Conservation (phyloP, 2,797 vertebrate genomes). For the Calcarius lapponicus region DNA sequence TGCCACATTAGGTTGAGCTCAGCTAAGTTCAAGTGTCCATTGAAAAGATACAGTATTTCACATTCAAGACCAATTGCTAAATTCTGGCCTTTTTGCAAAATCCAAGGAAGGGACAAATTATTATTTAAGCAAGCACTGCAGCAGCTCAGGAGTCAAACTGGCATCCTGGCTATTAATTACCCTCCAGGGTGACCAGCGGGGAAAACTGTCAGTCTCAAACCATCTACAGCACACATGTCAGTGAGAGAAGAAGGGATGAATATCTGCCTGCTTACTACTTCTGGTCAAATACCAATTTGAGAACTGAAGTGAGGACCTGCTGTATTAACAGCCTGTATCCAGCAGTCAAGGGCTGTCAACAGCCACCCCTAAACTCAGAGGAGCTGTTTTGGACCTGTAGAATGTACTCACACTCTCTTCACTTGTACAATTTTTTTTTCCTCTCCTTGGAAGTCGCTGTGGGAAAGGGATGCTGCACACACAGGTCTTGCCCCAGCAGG, state of each 20-base stretch:
- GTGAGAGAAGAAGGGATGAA: neutral
- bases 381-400: neutral
- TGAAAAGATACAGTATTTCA: neutral
- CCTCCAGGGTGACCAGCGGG: neutral
- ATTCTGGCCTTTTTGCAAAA: neutral
- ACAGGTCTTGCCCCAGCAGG: neutral
- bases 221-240: neutral
- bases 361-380: neutral
- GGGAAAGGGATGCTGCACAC: neutral
- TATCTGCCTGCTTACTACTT: neutral
- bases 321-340: neutral
- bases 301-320: neutral
- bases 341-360: neutral
- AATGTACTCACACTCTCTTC: neutral
- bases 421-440: accelerated
- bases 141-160: neutral
- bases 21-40: neutral
- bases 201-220: neutral
- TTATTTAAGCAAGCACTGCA: neutral
- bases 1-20: neutral
- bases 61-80: neutral
- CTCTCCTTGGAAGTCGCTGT: neutral
- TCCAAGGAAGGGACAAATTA: neutral
- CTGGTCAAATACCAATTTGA: neutral
- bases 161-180: neutral